phyloP scores from a whole-genome alignment of 2,888 invertebrate species.

The Rhamphomyia laevipes region DNA sequence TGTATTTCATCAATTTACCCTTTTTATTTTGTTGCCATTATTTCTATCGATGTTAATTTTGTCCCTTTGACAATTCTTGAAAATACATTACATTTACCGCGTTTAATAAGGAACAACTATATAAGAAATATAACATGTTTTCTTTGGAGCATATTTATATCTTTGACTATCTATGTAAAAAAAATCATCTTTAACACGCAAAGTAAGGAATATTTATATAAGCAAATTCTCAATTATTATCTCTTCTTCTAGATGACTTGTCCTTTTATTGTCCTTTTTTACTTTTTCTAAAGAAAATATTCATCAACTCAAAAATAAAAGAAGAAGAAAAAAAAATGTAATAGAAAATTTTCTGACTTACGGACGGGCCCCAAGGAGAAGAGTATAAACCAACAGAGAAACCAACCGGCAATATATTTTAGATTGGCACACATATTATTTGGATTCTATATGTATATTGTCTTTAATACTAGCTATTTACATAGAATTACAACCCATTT shows the following conservation, averaged over 20 bases:
- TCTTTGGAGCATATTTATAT: background rate
- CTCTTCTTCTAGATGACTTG: constrained; percentile 11
- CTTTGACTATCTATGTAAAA: too few species aligned
- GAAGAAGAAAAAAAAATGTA: too few species aligned
- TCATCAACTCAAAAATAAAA: too few species aligned
- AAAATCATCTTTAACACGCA: too few species aligned
- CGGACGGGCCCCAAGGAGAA: too few species aligned
- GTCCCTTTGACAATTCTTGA: constrained; percentile 4
- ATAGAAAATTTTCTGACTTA: too few species aligned
- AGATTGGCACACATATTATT: too few species aligned
- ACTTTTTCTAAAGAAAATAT: background rate
- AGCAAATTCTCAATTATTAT: constrained; percentile 10
- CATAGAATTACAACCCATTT: too few species aligned
- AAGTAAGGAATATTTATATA: background rate
- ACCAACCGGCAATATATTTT: too few species aligned
- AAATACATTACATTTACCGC: background rate
- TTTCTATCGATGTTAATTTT: constrained; percentile 8
- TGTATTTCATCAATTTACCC: constrained; percentile 7
- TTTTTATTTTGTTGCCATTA: constrained; percentile 2
- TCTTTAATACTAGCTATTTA: too few species aligned
- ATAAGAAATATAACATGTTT: background rate
- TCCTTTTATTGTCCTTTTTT: constrained; percentile 2
- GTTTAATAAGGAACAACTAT: background rate
- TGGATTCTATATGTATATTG: too few species aligned
- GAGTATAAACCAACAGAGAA: too few species aligned